Percentiles rank a stretch among this genome's conserved stretches.
Conservation (phyloP, 2,888 invertebrate species). For the Dysmachus trigonus region DNA sequence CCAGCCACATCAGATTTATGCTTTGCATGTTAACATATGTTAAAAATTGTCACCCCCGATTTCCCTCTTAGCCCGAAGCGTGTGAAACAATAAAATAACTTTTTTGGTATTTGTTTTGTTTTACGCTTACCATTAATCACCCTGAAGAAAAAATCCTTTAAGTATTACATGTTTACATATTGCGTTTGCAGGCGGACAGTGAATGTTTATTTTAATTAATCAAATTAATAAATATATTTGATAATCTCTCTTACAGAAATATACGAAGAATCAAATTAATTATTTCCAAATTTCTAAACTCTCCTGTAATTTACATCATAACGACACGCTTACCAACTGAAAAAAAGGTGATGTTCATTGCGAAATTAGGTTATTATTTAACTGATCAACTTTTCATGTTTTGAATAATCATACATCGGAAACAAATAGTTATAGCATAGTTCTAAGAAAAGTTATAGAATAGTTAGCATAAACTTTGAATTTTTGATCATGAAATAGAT, state of each 20-base stretch:
- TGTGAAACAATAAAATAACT: neutral
- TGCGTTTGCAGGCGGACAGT: neutral
- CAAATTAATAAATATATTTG: too few species aligned
- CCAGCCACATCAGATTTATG: neutral
- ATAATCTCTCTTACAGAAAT: neutral
- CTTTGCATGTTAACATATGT: neutral
- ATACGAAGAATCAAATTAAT: neutral
- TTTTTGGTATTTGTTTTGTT: neutral
- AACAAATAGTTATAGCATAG: too few species aligned
- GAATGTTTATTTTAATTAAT: neutral
- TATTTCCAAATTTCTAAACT: neutral
- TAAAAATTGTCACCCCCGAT: neutral
- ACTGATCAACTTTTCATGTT: too few species aligned
- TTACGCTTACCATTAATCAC: neutral
- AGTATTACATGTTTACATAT: neutral
- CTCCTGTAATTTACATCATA: neutral
- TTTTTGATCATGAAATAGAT: too few species aligned
- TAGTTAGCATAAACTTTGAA: too few species aligned
- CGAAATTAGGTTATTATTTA: too few species aligned
- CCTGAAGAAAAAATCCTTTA: neutral
- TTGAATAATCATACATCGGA: too few species aligned
- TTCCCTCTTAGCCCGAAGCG: neutral
- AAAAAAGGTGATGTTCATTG: too few species aligned
- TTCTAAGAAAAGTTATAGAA: too few species aligned
- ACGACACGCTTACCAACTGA: too few species aligned